phyloP scores from a whole-genome alignment of 2,113 vertebrate species.

The Bubalus kerabau region DNA sequence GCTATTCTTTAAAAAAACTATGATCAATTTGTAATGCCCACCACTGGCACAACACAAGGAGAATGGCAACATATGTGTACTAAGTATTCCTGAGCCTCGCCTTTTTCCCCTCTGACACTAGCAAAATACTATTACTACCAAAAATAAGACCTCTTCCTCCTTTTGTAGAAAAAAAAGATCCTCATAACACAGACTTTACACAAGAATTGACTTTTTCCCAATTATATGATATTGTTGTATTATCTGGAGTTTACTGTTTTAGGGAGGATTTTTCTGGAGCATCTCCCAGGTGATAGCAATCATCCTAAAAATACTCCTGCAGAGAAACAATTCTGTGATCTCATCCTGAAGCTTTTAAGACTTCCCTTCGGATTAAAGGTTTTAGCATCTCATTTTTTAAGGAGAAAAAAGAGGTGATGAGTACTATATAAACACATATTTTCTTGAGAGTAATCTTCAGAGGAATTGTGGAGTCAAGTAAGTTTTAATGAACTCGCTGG shows the following conservation, averaged over 20 bases:
- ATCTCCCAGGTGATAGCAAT: conserved; percentile 47
- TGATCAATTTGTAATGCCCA: background rate
- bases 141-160: background rate
- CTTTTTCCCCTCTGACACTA: background rate
- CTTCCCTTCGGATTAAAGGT: conserved; percentile 69
- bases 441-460: conserved; percentile 63
- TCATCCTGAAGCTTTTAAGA: conserved; percentile 65
- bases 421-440: conserved; percentile 68
- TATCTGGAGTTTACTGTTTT: conserved; percentile 48
- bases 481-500: conserved; percentile 63
- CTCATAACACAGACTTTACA: conserved; percentile 31
- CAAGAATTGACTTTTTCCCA: conserved; percentile 43
- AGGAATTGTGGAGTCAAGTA: conserved; percentile 52
- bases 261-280: conserved; percentile 38
- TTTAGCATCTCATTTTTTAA: conserved; percentile 69
- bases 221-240: conserved; percentile 34
- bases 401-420: conserved; percentile 58
- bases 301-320: conserved; percentile 53
- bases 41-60: background rate
- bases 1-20: background rate
- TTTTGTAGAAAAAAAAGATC: conserved; percentile 21
- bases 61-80: background rate
- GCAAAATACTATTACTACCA: background rate
- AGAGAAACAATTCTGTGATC: conserved; percentile 66
- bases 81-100: background rate